phyloP scores from a whole-genome alignment of 2,888 invertebrate species.

The Lasioglossum zephyrum region DNA sequence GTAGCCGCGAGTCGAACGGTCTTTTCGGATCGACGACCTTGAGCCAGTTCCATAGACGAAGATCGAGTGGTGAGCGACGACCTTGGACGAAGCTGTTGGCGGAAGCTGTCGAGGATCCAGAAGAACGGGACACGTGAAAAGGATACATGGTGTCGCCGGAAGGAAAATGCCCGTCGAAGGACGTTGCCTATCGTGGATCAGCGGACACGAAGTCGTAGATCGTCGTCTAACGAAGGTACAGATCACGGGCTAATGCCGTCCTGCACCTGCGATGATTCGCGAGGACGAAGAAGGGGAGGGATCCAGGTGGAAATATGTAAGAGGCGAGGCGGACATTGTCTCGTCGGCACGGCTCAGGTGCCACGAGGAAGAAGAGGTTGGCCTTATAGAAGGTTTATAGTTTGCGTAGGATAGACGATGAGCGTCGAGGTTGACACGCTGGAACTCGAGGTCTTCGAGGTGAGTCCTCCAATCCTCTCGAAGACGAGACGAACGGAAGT shows the following conservation, averaged over 20 bases:
- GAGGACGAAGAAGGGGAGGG: conserved; percentile 67
- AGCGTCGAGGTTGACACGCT: conserved; percentile 82
- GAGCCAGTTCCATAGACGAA: background rate
- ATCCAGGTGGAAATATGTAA: conserved; percentile 76
- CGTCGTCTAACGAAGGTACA: conserved; percentile 48
- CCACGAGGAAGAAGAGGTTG: conserved; percentile 79
- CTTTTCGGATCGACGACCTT: background rate
- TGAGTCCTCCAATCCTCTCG: conserved; percentile 75
- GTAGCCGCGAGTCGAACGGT: background rate
- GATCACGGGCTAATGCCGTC: conserved; percentile 69
- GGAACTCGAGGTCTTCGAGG: conserved; percentile 84
- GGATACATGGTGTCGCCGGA: conserved; percentile 15
- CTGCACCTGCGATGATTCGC: conserved; percentile 69
- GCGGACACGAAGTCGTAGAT: conserved; percentile 28
- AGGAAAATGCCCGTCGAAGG: conserved; percentile 41
- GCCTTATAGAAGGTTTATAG: conserved; percentile 78
- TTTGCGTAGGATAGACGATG: conserved; percentile 81
- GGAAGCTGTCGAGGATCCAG: background rate
- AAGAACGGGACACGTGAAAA: background rate
- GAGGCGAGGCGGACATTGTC: conserved; percentile 73
- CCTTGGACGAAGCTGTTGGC: background rate
- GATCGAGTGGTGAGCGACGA: background rate
- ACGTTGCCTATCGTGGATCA: background rate
- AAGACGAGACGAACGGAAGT: conserved; percentile 69
- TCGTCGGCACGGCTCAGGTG: conserved; percentile 76